Conservation (phyloP, 2,797 vertebrate species). For the Argentina silus region DNA sequence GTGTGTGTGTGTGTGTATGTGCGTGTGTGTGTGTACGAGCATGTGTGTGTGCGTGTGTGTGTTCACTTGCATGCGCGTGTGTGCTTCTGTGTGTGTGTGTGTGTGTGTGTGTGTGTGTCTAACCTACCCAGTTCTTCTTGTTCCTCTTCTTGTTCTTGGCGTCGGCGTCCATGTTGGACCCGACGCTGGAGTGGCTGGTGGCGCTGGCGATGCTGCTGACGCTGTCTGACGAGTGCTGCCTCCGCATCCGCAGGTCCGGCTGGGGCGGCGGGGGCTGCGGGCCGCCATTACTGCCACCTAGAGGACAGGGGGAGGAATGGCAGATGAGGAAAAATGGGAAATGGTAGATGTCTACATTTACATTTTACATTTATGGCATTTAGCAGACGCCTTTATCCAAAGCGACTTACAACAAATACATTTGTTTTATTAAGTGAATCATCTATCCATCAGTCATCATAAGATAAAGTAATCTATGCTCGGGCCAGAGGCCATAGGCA, state of each 20-base stretch:
- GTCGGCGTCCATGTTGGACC: constrained; percentile 92
- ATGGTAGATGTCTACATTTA: neutral
- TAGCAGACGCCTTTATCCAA: no score
- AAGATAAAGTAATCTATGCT: no score
- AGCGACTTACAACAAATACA: no score
- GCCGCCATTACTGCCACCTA: constrained; percentile 64
- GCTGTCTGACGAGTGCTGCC: constrained; percentile 96
- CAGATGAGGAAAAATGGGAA: neutral
- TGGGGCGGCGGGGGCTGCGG: constrained; percentile 68
- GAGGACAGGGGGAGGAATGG: neutral
- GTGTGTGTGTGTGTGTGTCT: neutral
- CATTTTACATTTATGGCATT: neutral
- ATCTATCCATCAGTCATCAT: no score
- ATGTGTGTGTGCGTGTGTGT: neutral
- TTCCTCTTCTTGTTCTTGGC: constrained; percentile 93
- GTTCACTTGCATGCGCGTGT: no score
- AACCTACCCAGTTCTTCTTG: constrained; percentile 97
- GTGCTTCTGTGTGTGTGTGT: neutral
- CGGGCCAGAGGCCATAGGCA: no score
- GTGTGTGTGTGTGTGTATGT: neutral
- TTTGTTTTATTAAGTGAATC: no score
- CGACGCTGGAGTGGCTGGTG: constrained; percentile 97
- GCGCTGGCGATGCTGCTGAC: constrained; percentile 96
- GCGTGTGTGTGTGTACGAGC: neutral
- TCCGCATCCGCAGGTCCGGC: constrained; percentile 90